Evolutionary conservation across 2,797 vertebrate species (phyloP), one percentile per base, ranked within the genome.

Genomic region (Pantherophis alleghaniensis): DNA sequence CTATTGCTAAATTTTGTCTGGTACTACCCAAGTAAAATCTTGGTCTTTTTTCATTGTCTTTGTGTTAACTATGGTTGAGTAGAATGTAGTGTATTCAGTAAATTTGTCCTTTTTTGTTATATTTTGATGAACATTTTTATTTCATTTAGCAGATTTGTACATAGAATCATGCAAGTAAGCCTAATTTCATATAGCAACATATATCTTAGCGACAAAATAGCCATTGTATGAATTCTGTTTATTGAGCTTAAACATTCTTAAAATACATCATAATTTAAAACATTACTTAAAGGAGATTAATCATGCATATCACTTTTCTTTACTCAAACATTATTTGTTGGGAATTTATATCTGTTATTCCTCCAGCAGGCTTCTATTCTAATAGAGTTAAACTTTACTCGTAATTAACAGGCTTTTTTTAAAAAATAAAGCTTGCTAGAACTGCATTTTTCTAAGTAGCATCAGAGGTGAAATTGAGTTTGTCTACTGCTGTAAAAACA

Each of bases 191-290:
- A 20, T 18, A 37, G 69, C 69, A 92, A 9, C 89, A 51, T 89
- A 94, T 57, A 14, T 59, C 56, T n/a, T 59, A 92, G 95, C 94
- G 63, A 55, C 93, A 91, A 37, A 90, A 61, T 61, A 16, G 12
- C 66, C 14, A 66, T 90, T 92, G 37, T 91, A 94, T 93, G 14
- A 66, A 92, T 89, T 97, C 94, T 93, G 59, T 93, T 88, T 88
- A 47, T 91, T 96, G 37, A 93, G 2, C 53, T 92, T 95, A 90
- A 94, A 2, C 61, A 20, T 93, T 96, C 88, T 95, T 94, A n/a
- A 56, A 51, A 63, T 90, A 94, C 90, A 91, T 92, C 93, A 32
- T 95, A 90, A 90, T 91, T 94, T n/a, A 22, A 95, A 95, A 66
- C 87, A 61, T 13, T 93, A 26, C 4, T 93, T 87, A 93, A 93